Conservation (phyloP, 2,888 invertebrate species). For the Drosophila ustulata region DNA sequence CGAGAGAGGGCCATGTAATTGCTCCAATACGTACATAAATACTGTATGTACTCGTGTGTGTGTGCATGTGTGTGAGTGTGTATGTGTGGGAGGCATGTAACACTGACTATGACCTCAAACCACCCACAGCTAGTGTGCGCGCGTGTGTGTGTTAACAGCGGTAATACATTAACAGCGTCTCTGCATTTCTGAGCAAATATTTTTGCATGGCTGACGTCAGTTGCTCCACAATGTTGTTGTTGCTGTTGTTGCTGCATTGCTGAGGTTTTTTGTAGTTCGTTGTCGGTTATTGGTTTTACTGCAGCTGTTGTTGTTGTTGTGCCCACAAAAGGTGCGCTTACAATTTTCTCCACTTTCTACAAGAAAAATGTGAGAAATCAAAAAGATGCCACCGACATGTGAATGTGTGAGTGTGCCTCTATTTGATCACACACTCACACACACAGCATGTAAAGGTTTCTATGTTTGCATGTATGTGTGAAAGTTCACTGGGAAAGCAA, state of each 20-base stretch:
- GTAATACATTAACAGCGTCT: slow-evolving; percentile 45
- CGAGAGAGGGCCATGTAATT: slow-evolving; percentile 44
- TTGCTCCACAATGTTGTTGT: slow-evolving; percentile 27
- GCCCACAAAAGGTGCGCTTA: slow-evolving; percentile 75
- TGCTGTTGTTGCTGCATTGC: slow-evolving; percentile 24
- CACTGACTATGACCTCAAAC: slow-evolving; percentile 73
- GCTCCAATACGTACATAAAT: slow-evolving; percentile 20
- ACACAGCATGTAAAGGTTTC: slow-evolving; percentile 12
- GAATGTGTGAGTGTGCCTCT: slow-evolving; percentile 14
- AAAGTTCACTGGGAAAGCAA: slow-evolving; percentile 76
- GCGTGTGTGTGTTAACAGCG: slow-evolving; percentile 28
- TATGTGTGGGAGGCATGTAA: slow-evolving; percentile 60
- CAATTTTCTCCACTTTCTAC: slow-evolving; percentile 77
- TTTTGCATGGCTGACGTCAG: slow-evolving; percentile 63
- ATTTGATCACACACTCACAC: slow-evolving; percentile 5
- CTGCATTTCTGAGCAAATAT: slow-evolving; percentile 53
- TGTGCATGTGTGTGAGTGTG: slow-evolving; percentile 43
- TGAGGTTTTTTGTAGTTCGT: slow-evolving; percentile 26
- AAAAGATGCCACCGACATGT: slow-evolving; percentile 69
- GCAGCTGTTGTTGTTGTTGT: slow-evolving; percentile 43
- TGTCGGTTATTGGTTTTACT: slow-evolving; percentile 36
- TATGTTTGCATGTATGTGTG: slow-evolving; percentile 14
- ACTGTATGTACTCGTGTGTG: slow-evolving; percentile 3
- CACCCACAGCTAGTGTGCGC: slow-evolving; percentile 61
- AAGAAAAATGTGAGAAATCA: slow-evolving; percentile 80